Evolutionary conservation across 1,140 invertebrate genomes (phyloP).

Genomic region (Lepidurus apus): DNA sequence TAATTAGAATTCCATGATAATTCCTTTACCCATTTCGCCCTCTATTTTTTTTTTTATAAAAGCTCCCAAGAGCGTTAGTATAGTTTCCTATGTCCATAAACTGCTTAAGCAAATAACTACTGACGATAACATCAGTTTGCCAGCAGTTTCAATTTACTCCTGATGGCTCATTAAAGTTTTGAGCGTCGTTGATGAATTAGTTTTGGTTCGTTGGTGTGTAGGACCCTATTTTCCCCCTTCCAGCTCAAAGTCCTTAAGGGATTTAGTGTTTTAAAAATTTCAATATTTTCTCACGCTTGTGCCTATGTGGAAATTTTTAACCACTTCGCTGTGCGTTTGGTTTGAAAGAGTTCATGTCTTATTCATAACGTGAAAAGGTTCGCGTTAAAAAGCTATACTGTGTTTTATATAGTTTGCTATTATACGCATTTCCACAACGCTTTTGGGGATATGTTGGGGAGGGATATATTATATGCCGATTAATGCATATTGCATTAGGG

Average conservation of each 20-base stretch:
- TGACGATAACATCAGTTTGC: conserved; percentile 8
- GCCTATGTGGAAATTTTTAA: background rate
- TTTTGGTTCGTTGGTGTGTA: background rate
- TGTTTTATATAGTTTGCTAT: background rate
- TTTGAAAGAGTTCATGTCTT: background rate
- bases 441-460: background rate
- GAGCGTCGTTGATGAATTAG: conserved; percentile 5
- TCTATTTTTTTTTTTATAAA: background rate
- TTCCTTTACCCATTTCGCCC: background rate
- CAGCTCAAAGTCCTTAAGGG: background rate
- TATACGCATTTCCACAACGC: background rate
- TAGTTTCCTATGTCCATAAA: background rate
- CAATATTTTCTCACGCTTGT: conserved; percentile 4
- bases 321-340: background rate
- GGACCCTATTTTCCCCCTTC: background rate
- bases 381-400: background rate
- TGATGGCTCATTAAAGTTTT: conserved; percentile 15
- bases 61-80: background rate
- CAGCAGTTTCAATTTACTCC: conserved; percentile 4
- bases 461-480: background rate
- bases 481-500: background rate
- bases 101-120: conserved; percentile 11
- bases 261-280: background rate
- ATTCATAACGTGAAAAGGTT: background rate
- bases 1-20: conserved; percentile 22